Evolutionary conservation across 2,888 invertebrate species (phyloP).

Genomic region (Harpalus rubripes): DNA sequence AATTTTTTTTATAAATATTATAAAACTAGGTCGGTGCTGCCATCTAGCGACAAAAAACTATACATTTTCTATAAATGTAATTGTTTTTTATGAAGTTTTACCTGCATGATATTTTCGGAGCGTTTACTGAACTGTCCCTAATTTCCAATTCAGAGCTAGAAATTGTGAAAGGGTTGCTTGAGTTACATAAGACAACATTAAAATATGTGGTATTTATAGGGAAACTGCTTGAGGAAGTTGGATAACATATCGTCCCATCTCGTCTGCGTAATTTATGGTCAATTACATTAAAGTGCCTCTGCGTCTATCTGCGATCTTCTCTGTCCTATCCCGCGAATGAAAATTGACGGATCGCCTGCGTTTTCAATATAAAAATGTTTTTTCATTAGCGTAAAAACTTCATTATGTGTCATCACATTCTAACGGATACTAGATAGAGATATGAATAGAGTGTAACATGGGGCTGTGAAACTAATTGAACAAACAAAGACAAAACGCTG

Average conservation of each 20-base stretch:
- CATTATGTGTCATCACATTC: not conserved
- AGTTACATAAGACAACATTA: not conserved
- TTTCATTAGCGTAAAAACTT: conserved; percentile 6
- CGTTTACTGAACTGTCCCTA: too few species aligned
- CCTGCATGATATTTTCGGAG: too few species aligned
- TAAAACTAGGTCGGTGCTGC: too few species aligned
- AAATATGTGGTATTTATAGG: not conserved
- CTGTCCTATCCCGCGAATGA: not conserved
- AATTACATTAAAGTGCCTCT: conserved; percentile 19
- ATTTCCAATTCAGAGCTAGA: not conserved
- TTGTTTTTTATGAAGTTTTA: too few species aligned
- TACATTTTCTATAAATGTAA: too few species aligned
- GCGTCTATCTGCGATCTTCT: not conserved
- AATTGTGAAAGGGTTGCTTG: not conserved
- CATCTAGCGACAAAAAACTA: too few species aligned
- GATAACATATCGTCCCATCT: conserved; percentile 13
- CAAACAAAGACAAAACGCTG: conserved; percentile 48
- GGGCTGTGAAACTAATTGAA: conserved; percentile 46
- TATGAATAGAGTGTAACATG: conserved; percentile 13
- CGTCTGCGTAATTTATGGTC: not conserved
- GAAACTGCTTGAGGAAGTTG: not conserved
- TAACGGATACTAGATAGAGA: not conserved
- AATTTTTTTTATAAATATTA: too few species aligned
- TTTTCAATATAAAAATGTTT: conserved; percentile 7
- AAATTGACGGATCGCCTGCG: not conserved